Evolutionary conservation across 2,888 invertebrate species (phyloP).

Genomic region (Orthonevra nobilis): DNA sequence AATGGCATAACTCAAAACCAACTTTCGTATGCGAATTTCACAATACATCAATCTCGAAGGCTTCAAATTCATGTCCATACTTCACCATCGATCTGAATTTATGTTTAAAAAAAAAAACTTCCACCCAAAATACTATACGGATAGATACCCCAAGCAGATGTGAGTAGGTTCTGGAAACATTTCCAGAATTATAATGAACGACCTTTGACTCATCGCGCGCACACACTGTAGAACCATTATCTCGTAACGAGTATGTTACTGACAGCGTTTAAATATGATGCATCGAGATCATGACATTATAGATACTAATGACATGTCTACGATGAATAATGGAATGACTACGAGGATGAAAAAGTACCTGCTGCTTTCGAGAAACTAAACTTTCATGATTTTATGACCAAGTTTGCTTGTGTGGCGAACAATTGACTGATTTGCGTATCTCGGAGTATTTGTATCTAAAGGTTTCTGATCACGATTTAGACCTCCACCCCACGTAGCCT

Average conservation of each 20-base stretch:
- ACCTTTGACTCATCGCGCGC: not conserved
- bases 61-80: too few species aligned
- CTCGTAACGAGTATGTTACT: not conserved
- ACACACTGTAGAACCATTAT: too few species aligned
- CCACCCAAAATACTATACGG: too few species aligned
- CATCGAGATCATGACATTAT: slow-evolving; percentile 34
- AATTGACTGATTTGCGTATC: too few species aligned
- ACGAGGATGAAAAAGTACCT: too few species aligned
- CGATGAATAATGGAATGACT: slow-evolving; percentile 33
- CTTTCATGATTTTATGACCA: not conserved
- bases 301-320: slow-evolving; percentile 29
- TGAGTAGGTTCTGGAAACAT: slow-evolving; percentile 34
- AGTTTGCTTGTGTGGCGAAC: not conserved
- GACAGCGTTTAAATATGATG: slow-evolving; percentile 10
- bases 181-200: slow-evolving; percentile 26
- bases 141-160: too few species aligned
- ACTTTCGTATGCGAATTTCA: too few species aligned
- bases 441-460: not conserved
- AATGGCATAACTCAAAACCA: too few species aligned
- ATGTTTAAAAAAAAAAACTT: too few species aligned
- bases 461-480: not conserved
- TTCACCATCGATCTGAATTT: too few species aligned
- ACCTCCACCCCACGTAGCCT: slow-evolving; percentile 16
- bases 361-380: not conserved
- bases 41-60: too few species aligned